A percentile compares a stretch with the other conserved stretches of the same genome.
Evolutionary conservation across 2,113 vertebrate species (phyloP).

Genomic region (Synodontis membranacea): DNA sequence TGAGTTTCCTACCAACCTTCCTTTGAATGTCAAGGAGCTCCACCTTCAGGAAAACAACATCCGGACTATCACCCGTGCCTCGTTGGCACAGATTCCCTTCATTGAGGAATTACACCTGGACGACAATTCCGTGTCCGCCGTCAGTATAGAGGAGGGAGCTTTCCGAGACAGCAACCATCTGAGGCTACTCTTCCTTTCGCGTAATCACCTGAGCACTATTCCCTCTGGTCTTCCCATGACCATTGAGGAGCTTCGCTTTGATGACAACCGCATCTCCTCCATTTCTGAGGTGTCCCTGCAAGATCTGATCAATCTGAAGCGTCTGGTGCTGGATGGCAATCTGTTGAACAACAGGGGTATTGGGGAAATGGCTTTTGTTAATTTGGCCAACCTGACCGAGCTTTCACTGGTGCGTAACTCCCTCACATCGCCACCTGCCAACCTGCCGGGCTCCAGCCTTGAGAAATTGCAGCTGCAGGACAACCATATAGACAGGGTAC

Average conservation of each 20-base stretch:
- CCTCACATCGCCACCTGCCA: slow-evolving; percentile 87
- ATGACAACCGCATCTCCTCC: slow-evolving; percentile 98
- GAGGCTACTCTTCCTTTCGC: slow-evolving; percentile 92
- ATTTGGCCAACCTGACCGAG: slow-evolving; percentile 94
- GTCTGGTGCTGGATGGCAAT: slow-evolving; percentile 95
- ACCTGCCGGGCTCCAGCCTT: slow-evolving; percentile 89
- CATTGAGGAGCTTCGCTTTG: slow-evolving; percentile 95
- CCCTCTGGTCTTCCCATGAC: slow-evolving; percentile 92
- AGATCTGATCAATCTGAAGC: slow-evolving; percentile 96
- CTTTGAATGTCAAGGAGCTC: slow-evolving; percentile 92
- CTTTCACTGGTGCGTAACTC: slow-evolving; percentile 94
- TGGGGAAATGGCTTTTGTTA: slow-evolving; percentile 91
- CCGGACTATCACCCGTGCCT: slow-evolving; percentile 92
- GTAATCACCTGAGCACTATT: slow-evolving; percentile 97
- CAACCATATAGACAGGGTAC: slow-evolving; percentile 94
- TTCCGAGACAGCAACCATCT: slow-evolving; percentile 95
- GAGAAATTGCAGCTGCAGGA: slow-evolving; percentile 97
- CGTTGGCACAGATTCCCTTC: slow-evolving; percentile 93
- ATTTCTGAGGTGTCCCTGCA: slow-evolving; percentile 94
- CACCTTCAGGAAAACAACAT: slow-evolving; percentile 99
- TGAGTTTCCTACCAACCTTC: slow-evolving; percentile 97
- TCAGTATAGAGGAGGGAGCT: slow-evolving; percentile 97
- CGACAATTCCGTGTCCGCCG: slow-evolving; percentile 96
- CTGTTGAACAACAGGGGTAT: slow-evolving; percentile 93
- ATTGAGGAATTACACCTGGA: slow-evolving; percentile 98